Base-by-base conservation (phyloP, 1,140 invertebrate genomes). In the Bactericera cockerelli region DNA sequence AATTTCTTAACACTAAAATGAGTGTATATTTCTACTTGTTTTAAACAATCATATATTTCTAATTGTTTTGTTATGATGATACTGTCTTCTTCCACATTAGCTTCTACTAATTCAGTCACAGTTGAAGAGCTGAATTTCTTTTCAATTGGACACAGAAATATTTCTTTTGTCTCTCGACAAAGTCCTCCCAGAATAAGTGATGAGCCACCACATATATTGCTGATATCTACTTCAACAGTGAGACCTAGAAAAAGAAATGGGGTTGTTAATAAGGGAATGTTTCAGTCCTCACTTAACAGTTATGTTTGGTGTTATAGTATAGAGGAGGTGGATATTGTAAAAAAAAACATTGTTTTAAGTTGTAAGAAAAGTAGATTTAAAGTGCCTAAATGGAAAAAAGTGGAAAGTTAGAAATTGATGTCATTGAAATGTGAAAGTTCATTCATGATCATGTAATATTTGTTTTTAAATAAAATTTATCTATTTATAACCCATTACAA, bases 1-100 rank as follows among this genome's bases (percentile, higher is more conserved):
- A 49, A 49, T 16, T 49, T 49, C 22, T 49, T 49, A n/a, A 49
- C 42, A 49, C 42, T 49, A 49, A 19, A 49, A 22, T 49, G 42
- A n/a, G 42, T 49, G 22, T 49, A 49, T 49, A 16, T 49, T 22
- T 16, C 8, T 6, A 19, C n/a, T 49, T 49, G n/a, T 22, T 49
- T 49, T 8, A 49, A 19, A 49, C 42, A 49, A 4, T 49, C 42
- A 22, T 49, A 49, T 3, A 49, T 22, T 8, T 22, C n/a, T 8
- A 49, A n/a, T 22, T 49, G n/a, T n/a, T 49, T 49, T 6, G 42
- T 49, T 49, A 49, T 49, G 3, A 49, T n/a, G 19, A 3, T 10
- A n/a, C 42, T 49, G n/a, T 49, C 22, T 22, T 4, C 8, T 49
- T 49, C 42, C 4, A 49, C 42, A 49, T 49, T 49, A 22, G 6